phyloP scores from a whole-genome alignment of 2,113 vertebrate genomes.

The Microcebus griseorufus region DNA sequence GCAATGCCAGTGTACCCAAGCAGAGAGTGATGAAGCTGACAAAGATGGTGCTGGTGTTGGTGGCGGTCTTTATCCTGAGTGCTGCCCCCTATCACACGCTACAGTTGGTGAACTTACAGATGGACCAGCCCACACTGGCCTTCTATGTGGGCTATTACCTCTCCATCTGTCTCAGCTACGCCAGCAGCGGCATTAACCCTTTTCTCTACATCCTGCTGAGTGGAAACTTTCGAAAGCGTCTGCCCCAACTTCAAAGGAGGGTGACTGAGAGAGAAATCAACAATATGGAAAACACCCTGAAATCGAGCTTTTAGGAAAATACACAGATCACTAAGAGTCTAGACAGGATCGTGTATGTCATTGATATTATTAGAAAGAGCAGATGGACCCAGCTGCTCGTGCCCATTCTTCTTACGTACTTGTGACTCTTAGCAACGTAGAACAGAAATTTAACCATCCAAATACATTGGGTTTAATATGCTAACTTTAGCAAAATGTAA shows the following conservation, averaged over 20 bases:
- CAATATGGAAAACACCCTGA: conserved; percentile 59
- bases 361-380: neutral
- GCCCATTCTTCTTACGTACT: neutral
- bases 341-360: rapidly evolving
- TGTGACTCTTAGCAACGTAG: neutral
- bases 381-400: neutral
- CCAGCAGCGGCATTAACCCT: conserved; percentile 82
- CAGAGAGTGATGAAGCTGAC: conserved; percentile 79
- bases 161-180: conserved; percentile 83
- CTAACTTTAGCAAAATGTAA: neutral
- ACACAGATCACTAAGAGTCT: neutral
- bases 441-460: neutral
- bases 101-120: conserved; percentile 80
- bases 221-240: conserved; percentile 80
- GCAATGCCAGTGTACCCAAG: conserved; percentile 72
- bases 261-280: conserved; percentile 67
- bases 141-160: conserved; percentile 81
- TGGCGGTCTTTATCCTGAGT: conserved; percentile 76
- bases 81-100: conserved; percentile 78
- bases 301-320: conserved; percentile 63
- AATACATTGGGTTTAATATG: neutral
- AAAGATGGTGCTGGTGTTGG: conserved; percentile 79
- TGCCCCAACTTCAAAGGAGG: conserved; percentile 48
- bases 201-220: conserved; percentile 83
- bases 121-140: conserved; percentile 67